Evolutionary conservation across 2,888 invertebrate genomes (phyloP).

Genomic region (Oligia fasciuncula): DNA sequence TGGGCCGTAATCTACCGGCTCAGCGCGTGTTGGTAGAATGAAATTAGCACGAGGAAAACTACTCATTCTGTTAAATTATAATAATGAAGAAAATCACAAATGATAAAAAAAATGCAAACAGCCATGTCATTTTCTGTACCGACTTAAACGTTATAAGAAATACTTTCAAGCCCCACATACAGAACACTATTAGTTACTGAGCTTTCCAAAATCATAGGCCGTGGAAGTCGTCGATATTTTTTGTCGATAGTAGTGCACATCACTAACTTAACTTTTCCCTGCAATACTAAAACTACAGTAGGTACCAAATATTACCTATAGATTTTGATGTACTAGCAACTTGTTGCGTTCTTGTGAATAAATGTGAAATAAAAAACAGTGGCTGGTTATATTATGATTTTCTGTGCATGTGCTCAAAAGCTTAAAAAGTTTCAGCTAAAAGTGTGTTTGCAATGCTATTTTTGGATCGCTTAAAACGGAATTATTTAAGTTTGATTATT

Average conservation of each 20-base stretch:
- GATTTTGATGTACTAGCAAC: constrained; percentile 13
- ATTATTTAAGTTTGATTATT: neutral
- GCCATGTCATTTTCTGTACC: neutral
- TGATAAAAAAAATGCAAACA: neutral
- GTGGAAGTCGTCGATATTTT: neutral
- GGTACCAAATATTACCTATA: neutral
- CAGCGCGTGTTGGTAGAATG: too few relatives aligned
- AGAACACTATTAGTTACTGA: neutral
- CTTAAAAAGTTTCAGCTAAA: neutral
- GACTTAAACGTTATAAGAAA: neutral
- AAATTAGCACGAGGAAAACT: neutral
- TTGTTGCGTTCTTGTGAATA: constrained; percentile 12
- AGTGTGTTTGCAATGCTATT: neutral
- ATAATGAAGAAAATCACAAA: neutral
- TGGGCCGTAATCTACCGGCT: too few relatives aligned
- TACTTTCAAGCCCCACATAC: neutral
- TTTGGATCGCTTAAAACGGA: neutral
- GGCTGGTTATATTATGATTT: neutral
- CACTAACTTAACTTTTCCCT: constrained; percentile 21
- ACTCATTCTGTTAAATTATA: neutral
- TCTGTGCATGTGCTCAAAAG: neutral
- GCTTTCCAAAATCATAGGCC: neutral
- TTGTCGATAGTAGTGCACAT: constrained; percentile 5
- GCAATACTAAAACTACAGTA: neutral
- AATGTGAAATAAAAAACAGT: constrained; percentile 6